Base-by-base conservation (phyloP, 2,888 invertebrate genomes). In the Trichacis sp. region DNA sequence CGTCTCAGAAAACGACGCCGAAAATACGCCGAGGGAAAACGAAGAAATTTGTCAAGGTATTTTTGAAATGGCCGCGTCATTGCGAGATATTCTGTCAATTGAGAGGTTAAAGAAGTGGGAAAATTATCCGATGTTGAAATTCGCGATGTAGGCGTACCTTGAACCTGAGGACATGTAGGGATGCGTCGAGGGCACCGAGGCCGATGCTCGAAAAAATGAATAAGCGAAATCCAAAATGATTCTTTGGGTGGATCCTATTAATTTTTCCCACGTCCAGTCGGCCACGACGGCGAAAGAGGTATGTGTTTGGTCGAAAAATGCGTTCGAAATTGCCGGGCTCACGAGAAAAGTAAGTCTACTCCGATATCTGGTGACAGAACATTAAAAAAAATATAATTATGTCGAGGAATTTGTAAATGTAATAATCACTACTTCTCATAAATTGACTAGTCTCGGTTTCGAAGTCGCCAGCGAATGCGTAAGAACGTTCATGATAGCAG, bases 271-370 rank as follows among this genome's bases (percentile, higher is more conserved):
- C 46, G 68, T 80, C 11, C 68, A 73, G 51, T 51, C 65, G 14
- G 64, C 73, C 9, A 54, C 42, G 1, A 68, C 68, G 3, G 72
- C 76, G 2, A 74, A 74, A 55, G 72, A 74, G 33, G 68, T 61
- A 8, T 80, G 78, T 77, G 60, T 73, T 1, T 73, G 62, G 14
- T 54, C 76, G 6, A 24, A 64, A 54, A 53, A 29, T 9, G 65
- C 71, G 0, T 79, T 77, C 57, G 69, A 79, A 42, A 78, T 80
- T 50, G 57, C 64, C 12, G 78, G 76, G 17, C 59, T 77, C 2
- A 74, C 75, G 1, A 54, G 79, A 33, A 73, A 67, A 58, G 74
- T 80, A 20, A 68, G 71, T 29, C 56, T 80, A 19, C 50, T 80
- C 17, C 63, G 70, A 33, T 66, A 47, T 1, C 51, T 79, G 40